Conservation (phyloP, 2,113 vertebrate genomes). For the Notechis scutatus region DNA sequence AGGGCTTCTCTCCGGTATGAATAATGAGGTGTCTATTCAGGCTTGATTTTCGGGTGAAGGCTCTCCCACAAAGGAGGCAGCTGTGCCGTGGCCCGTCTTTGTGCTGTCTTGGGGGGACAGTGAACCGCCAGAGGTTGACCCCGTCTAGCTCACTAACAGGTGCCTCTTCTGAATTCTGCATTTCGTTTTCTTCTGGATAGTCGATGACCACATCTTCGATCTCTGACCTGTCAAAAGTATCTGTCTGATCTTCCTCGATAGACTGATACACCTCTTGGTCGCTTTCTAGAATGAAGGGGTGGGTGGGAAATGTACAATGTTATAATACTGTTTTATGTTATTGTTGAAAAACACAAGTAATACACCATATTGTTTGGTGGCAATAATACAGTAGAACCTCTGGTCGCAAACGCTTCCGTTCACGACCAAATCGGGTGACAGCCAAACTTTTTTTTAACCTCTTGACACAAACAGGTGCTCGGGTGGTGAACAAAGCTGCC, state of each 20-base stretch:
- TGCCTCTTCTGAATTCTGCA: not conserved
- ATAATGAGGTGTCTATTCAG: conserved; percentile 56
- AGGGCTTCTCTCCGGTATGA: conserved; percentile 70
- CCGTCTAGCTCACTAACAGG: not conserved
- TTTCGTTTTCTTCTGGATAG: not conserved
- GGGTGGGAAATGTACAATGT: not conserved
- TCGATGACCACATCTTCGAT: not conserved
- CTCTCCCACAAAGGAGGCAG: conserved; percentile 47
- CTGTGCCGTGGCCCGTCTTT: not conserved
- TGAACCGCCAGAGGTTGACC: not conserved
- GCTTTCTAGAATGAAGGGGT: not conserved
- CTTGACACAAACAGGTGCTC: too few species aligned
- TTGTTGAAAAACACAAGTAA: not conserved
- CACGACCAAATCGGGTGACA: too few species aligned
- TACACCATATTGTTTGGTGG: not conserved
- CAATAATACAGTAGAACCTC: too few species aligned
- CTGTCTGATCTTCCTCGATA: not conserved
- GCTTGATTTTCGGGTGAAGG: conserved; percentile 53
- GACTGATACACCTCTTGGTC: not conserved
- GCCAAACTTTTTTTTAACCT: too few species aligned
- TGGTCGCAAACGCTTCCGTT: too few species aligned
- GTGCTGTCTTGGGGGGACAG: not conserved
- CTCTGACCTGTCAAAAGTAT: not conserved
- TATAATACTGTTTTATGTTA: not conserved
- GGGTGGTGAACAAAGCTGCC: too few species aligned